Conservation (phyloP, 2,888 invertebrate species). For the Sinelater perroti region DNA sequence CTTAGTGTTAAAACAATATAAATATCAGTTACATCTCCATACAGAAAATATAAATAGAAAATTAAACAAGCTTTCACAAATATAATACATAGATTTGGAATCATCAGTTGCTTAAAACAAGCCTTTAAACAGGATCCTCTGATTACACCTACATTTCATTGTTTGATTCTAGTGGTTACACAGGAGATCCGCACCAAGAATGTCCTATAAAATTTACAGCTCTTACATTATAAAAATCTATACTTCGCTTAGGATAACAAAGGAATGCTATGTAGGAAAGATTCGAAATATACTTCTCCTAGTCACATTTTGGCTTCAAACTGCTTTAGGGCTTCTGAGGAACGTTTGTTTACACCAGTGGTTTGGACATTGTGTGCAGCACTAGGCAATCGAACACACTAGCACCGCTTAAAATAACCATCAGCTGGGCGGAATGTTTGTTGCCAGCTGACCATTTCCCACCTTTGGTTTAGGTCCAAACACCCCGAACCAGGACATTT, state of each 20-base stretch:
- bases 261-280: slow-evolving; percentile 22
- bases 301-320: slow-evolving; percentile 10
- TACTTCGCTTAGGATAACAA: slow-evolving; percentile 1
- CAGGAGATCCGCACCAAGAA: neutral
- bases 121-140: too few relatives aligned
- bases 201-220: slow-evolving; percentile 1
- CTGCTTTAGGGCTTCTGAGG: slow-evolving; percentile 7
- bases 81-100: too few relatives aligned
- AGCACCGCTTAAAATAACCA: slow-evolving; percentile 55
- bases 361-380: neutral
- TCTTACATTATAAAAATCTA: slow-evolving; percentile 6
- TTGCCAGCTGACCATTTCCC: slow-evolving; percentile 64
- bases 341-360: slow-evolving; percentile 2
- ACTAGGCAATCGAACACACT: slow-evolving; percentile 4
- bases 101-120: too few relatives aligned
- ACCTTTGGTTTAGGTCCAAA: slow-evolving; percentile 70
- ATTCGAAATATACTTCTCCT: slow-evolving; percentile 1
- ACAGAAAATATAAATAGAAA: too few relatives aligned
- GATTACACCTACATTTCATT: too few relatives aligned
- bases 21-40: too few relatives aligned
- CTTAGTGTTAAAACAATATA: too few relatives aligned
- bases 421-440: slow-evolving; percentile 69
- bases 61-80: too few relatives aligned
- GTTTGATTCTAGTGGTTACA: too few relatives aligned
- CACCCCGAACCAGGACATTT: slow-evolving; percentile 78